phyloP scores from a whole-genome alignment of 2,113 vertebrate genomes.

The Salvelinus namaycush region DNA sequence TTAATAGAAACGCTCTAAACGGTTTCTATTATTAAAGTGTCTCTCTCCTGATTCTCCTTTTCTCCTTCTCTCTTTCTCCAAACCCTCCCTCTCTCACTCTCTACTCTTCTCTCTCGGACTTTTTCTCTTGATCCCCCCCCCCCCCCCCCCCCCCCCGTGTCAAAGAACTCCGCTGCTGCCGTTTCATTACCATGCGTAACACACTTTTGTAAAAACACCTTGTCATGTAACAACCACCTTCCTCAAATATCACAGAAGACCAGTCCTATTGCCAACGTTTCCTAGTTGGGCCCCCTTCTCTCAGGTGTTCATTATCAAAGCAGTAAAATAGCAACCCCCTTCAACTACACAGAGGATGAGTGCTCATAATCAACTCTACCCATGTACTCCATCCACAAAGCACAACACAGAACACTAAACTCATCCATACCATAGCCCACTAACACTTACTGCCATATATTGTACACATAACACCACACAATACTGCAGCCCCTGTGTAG shows the following conservation, averaged over 20 bases:
- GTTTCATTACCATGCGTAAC: background rate
- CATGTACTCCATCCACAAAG: background rate
- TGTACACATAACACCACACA: too few species aligned
- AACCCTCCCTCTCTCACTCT: conserved; percentile 19
- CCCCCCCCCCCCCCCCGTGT: background rate
- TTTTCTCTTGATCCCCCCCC: conserved; percentile 22
- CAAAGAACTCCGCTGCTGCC: background rate
- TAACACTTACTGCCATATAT: background rate
- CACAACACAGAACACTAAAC: background rate
- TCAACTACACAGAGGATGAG: background rate
- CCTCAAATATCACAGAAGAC: background rate
- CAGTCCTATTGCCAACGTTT: background rate
- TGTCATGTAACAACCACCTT: background rate
- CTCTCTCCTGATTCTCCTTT: conserved; percentile 25
- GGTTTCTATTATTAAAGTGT: conserved; percentile 65
- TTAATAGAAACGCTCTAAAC: conserved; percentile 55
- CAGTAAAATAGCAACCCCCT: background rate
- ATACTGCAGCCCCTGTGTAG: too few species aligned
- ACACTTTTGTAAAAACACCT: background rate
- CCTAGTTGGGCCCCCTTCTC: background rate
- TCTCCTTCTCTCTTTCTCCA: background rate
- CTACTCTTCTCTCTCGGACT: conserved; percentile 26
- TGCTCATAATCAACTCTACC: background rate
- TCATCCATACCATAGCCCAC: background rate
- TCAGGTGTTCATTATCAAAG: background rate